phyloP scores from a whole-genome alignment of 2,113 vertebrate genomes.

The Corvus moneduloides region DNA sequence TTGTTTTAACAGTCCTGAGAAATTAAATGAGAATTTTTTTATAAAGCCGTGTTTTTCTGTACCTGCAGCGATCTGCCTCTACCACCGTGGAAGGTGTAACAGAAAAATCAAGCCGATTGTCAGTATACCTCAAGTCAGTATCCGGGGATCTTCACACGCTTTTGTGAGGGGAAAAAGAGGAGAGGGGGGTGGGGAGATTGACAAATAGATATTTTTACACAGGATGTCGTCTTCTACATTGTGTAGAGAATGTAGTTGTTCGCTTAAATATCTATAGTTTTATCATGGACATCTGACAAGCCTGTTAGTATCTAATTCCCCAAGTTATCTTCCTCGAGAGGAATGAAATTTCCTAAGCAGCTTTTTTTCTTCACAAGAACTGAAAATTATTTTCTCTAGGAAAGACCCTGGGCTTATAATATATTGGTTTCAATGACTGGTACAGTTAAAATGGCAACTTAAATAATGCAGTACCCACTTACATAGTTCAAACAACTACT shows the following conservation, averaged over 20 bases:
- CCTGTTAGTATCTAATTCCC: background rate
- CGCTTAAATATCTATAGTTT: background rate
- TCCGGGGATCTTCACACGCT: background rate
- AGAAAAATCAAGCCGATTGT: background rate
- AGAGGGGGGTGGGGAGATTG: background rate
- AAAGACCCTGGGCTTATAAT: background rate
- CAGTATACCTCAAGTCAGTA: background rate
- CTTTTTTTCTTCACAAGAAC: background rate
- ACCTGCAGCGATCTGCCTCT: background rate
- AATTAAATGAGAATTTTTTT: background rate
- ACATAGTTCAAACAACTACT: background rate
- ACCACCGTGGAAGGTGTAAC: background rate
- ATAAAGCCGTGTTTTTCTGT: background rate
- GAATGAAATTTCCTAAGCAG: background rate
- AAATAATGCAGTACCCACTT: background rate
- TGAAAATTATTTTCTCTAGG: background rate
- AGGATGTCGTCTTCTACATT: background rate
- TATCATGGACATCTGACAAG: background rate
- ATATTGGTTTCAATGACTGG: background rate
- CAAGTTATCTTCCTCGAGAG: background rate
- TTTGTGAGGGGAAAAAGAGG: background rate
- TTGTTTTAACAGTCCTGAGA: background rate
- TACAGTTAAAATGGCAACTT: background rate
- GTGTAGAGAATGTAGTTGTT: background rate
- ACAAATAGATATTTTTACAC: background rate